Evolutionary conservation across 2,888 invertebrate species (phyloP).

Genomic region (Latheticus oryzae): DNA sequence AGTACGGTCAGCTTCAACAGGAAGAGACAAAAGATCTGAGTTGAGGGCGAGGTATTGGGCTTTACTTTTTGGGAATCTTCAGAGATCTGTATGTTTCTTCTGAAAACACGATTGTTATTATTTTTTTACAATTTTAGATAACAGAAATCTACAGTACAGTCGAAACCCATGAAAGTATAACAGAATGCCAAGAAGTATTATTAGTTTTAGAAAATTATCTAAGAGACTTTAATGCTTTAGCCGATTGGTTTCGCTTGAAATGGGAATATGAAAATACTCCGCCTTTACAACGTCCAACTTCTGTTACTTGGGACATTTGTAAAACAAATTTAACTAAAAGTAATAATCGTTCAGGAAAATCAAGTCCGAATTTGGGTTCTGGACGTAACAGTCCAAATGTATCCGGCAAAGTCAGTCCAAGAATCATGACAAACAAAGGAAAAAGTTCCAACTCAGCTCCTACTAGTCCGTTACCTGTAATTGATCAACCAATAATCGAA

Average conservation of each 20-base stretch:
- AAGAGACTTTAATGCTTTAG: conserved; percentile 92
- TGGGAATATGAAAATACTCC: conserved; percentile 94
- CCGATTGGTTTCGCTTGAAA: conserved; percentile 93
- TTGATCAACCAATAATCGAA: conserved; percentile 61
- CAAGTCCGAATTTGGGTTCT: conserved; percentile 67
- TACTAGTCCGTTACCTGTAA: conserved; percentile 65
- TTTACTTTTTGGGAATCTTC: conserved; percentile 91
- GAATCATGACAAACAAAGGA: conserved; percentile 66
- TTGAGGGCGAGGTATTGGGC: conserved; percentile 95
- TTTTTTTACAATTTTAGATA: conserved; percentile 66
- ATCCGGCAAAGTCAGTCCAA: conserved; percentile 72
- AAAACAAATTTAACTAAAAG: conserved; percentile 74
- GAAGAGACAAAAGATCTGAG: conserved; percentile 88
- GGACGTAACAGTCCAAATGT: conserved; percentile 72
- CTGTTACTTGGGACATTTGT: conserved; percentile 95
- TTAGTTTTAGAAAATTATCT: conserved; percentile 94
- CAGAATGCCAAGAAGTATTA: conserved; percentile 96
- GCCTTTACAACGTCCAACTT: conserved; percentile 84
- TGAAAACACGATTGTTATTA: conserved; percentile 3
- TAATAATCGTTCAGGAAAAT: conserved; percentile 63
- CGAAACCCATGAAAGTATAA: conserved; percentile 92
- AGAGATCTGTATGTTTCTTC: conserved; percentile 77
- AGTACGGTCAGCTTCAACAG: conserved; percentile 86
- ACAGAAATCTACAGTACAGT: conserved; percentile 97
- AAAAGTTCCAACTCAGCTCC: conserved; percentile 56